Evolutionary conservation across 2,113 vertebrate species (phyloP).

Genomic region (Uropsilus gracilis): DNA sequence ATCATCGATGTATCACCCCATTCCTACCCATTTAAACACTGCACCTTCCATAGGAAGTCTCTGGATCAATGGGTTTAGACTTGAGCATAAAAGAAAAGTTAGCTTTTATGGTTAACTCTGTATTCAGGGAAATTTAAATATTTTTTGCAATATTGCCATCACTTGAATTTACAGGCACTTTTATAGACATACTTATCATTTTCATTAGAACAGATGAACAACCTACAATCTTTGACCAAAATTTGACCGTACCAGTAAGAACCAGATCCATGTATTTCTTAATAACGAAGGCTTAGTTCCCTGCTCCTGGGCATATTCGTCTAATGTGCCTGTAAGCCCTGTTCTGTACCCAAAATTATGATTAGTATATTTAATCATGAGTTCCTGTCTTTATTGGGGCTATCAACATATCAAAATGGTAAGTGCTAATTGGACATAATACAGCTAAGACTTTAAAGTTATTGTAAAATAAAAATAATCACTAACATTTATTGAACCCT

Average conservation of each 20-base stretch:
- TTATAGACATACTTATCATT: background rate
- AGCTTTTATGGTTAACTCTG: background rate
- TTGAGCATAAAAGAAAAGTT: background rate
- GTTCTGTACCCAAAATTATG: constrained; percentile 70
- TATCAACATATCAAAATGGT: constrained; percentile 59
- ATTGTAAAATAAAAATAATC: constrained; percentile 66
- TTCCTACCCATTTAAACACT: background rate
- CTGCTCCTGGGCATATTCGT: constrained; percentile 54
- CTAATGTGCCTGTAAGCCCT: constrained; percentile 65
- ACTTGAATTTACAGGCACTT: background rate
- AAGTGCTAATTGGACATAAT: constrained; percentile 68
- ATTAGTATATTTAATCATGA: constrained; percentile 78
- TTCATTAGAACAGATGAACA: constrained; percentile 16
- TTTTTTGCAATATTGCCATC: background rate
- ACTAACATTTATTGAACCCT: constrained; percentile 57
- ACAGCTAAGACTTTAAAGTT: constrained; percentile 70
- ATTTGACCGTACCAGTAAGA: constrained; percentile 41
- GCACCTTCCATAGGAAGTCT: background rate
- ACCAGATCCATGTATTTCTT: constrained; percentile 41
- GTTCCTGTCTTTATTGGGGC: constrained; percentile 45
- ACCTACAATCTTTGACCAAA: constrained; percentile 43
- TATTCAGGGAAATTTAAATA: background rate
- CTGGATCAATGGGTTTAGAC: background rate
- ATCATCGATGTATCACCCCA: no score
- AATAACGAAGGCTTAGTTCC: constrained; percentile 62